Evolutionary conservation across 2,888 invertebrate species (phyloP).

Genomic region (Isoperla grammatica): DNA sequence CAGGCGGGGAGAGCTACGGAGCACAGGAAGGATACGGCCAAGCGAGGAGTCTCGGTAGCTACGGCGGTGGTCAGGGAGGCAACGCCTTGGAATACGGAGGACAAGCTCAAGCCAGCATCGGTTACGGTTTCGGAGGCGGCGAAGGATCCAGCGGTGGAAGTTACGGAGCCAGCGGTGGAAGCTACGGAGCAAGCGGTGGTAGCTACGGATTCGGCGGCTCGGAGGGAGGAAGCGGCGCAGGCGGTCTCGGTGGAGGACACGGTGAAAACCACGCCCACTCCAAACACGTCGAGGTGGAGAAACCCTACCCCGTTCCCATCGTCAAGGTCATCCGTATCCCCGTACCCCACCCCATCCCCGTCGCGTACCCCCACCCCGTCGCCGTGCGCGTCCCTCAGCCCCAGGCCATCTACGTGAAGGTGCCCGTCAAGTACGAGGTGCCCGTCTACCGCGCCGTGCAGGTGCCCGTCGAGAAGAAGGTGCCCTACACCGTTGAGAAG

Average conservation of each 20-base stretch:
- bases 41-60: neutral
- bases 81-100: neutral
- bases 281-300: constrained; percentile 19
- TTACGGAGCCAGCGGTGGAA: neutral
- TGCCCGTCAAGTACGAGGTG: constrained; percentile 28
- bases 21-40: neutral
- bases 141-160: too few species aligned
- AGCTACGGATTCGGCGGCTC: neutral
- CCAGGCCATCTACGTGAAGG: constrained; percentile 25
- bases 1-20: neutral
- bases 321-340: constrained; percentile 33
- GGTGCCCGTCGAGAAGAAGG: constrained; percentile 30
- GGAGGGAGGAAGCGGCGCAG: neutral
- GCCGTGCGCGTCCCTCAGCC: constrained; percentile 27
- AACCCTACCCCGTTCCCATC: constrained; percentile 21
- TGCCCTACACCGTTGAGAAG: constrained; percentile 30
- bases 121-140: neutral
- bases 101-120: neutral
- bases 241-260: neutral
- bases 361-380: constrained; percentile 26
- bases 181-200: constrained; percentile 6
- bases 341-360: constrained; percentile 27
- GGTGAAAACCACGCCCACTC: constrained; percentile 16
- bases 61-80: constrained; percentile 5
- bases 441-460: constrained; percentile 30